Base-by-base conservation (phyloP, 2,888 invertebrate genomes). In the Ectemnius cavifrons region DNA sequence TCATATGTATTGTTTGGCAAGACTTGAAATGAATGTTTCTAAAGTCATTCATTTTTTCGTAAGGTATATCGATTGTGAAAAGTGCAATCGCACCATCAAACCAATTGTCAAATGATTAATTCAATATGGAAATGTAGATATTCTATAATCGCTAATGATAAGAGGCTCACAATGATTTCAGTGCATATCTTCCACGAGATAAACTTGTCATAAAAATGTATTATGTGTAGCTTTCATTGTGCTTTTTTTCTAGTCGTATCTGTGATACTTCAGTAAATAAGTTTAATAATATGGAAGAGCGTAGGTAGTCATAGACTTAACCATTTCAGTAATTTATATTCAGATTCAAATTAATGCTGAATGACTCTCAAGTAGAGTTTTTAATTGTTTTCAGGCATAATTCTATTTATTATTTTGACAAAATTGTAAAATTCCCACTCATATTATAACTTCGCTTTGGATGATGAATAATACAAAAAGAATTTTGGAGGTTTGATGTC, bases 381-480 rank as follows among this genome's bases (percentile, higher is more conserved):
- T 37, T 11, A 37, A 37, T 11, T 37, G 37, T 37, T 37, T 37
- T 6, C 37, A 6, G 37, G 37, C 37, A 8, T 37, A 37, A 37
- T 6, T 8, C 37, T 37, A 37, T 37, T 37, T 37, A 37, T 37
- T 37, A 11, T 37, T 37, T 37, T 37, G 5, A 37, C 5, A 6
- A 37, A 37, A 37, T 37, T 37, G 37, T 37, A 37, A 37, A 37
- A 6, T 37, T 11, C 63, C 56, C 71, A 75, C 52, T 37, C 47
- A 27, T 56, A 64, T 64, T 45, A 18, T 64, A 5, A 11, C 63
- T 64, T 59, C n/a, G 59, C 45, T 18, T 70, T 74, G 20, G 47
- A 62, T 11, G 67, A 68, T 67, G 64, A 75, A 63, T 62, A 67
- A n/a, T 75, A 64, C 5, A n/a, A 59, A 68, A 62, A 58, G 4